Percentiles rank a stretch among this genome's conserved stretches.
These are phyloP conservation scores for Sebastiscus albofasciatus DNA, from an alignment of 2,797 vertebrate species.

Conservation along the genomic window DNA sequence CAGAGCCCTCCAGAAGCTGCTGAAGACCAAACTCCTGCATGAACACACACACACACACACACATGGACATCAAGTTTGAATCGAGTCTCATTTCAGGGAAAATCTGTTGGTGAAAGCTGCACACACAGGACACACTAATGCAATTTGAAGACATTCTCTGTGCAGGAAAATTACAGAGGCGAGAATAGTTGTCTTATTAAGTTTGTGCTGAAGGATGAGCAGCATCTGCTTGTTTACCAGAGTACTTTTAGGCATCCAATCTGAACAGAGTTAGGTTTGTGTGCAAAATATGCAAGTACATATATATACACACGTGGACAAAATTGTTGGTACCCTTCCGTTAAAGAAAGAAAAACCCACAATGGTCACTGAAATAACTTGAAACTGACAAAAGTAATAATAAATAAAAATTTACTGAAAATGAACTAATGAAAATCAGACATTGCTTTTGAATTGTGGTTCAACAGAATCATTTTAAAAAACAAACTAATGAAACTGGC, in stretches of 20 bases:
- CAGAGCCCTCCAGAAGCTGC: constrained; percentile 93
- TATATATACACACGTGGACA: too few species aligned
- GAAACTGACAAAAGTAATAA: too few species aligned
- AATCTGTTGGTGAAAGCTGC: not conserved
- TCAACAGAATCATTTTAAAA: too few species aligned
- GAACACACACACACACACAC: constrained; percentile 14
- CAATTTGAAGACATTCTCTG: not conserved
- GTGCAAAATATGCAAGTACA: not conserved
- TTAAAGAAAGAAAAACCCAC: too few species aligned
- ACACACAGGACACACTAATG: not conserved
- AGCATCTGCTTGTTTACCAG: not conserved
- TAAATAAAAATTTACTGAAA: too few species aligned
- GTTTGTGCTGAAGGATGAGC: not conserved
- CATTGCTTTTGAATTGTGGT: too few species aligned
- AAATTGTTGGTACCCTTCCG: too few species aligned
- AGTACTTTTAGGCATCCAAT: not conserved
- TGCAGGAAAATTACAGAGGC: not conserved
- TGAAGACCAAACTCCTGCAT: constrained; percentile 92
- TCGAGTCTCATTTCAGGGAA: not conserved
- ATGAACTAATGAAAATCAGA: too few species aligned
- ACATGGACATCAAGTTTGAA: not conserved
- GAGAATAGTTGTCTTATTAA: not conserved
- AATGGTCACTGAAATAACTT: too few species aligned
- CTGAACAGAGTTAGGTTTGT: not conserved
- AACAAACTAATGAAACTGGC: too few species aligned